Conservation (phyloP, 1,140 invertebrate genomes). For the Drosophila ficusphila region DNA sequence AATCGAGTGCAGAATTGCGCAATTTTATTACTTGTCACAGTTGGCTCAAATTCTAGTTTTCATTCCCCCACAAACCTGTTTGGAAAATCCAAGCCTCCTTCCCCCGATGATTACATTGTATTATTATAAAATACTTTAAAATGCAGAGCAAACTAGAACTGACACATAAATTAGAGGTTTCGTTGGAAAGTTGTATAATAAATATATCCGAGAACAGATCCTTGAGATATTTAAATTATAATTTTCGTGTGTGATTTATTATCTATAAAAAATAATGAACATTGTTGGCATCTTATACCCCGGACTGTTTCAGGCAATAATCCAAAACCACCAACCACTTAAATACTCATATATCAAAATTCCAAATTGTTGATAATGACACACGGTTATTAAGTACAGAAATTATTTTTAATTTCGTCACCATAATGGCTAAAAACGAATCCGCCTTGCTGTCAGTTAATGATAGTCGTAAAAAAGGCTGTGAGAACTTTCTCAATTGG, state of each 20-base stretch:
- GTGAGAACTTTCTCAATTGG: slow-evolving; percentile 16
- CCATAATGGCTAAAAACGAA: background rate
- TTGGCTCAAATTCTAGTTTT: background rate
- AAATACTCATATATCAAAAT: background rate
- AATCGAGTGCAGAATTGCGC: slow-evolving; percentile 5
- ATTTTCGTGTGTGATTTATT: too few species aligned
- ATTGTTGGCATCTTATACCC: too few species aligned
- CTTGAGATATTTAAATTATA: too few species aligned
- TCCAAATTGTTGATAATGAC: background rate
- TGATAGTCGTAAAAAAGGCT: slow-evolving; percentile 16
- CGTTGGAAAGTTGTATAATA: too few species aligned
- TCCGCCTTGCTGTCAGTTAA: background rate
- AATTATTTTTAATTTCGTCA: slow-evolving; percentile 12
- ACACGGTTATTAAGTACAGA: background rate
- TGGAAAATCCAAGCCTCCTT: background rate
- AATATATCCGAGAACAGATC: too few species aligned
- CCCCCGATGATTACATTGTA: slow-evolving; percentile 6
- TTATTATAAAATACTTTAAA: background rate
- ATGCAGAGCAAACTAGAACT: background rate
- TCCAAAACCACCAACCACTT: background rate
- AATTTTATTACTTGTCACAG: slow-evolving; percentile 17
- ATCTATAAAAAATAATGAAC: too few species aligned
- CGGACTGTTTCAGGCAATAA: too few species aligned
- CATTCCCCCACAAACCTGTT: slow-evolving; percentile 29
- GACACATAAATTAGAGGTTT: too few species aligned